phyloP scores from a whole-genome alignment of 2,888 invertebrate genomes.

The Alloplasta piceator region DNA sequence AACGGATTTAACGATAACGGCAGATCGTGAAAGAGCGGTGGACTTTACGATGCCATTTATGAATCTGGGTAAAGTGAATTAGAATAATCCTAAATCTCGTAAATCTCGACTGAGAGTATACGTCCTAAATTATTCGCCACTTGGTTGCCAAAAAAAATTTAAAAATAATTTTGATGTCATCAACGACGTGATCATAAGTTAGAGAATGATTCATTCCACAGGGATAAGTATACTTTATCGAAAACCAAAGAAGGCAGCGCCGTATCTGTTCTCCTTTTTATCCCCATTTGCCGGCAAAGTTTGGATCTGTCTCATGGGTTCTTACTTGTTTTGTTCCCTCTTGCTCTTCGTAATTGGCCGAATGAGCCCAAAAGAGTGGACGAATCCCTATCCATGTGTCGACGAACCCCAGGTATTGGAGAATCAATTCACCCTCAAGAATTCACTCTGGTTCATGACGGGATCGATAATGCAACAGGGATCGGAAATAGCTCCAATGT shows the following conservation, averaged over 20 bases:
- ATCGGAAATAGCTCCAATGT: constrained; percentile 94
- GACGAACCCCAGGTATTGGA: constrained; percentile 93
- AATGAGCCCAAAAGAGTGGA: constrained; percentile 95
- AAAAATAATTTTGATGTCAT: neutral
- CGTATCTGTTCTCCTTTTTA: constrained; percentile 95
- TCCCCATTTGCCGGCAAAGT: constrained; percentile 94
- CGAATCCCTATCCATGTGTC: constrained; percentile 94
- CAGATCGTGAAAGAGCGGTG: constrained; percentile 93
- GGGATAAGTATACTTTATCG: constrained; percentile 95
- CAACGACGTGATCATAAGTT: neutral
- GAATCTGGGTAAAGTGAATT: constrained; percentile 88
- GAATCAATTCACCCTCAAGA: constrained; percentile 93
- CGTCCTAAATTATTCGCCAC: neutral
- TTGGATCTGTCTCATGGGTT: constrained; percentile 93
- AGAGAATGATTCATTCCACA: constrained; percentile 70
- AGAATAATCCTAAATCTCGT: neutral
- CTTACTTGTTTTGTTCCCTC: constrained; percentile 92
- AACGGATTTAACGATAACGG: constrained; percentile 95
- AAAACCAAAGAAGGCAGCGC: constrained; percentile 93
- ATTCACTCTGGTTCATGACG: constrained; percentile 96
- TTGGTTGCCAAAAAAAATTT: neutral
- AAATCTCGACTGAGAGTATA: neutral
- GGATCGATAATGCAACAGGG: constrained; percentile 95
- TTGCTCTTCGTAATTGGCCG: constrained; percentile 92
- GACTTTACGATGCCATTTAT: constrained; percentile 98